A percentile compares a stretch with the other conserved stretches of the same genome.
Conservation (phyloP, 2,113 vertebrate species). For the Actinemys pallida region DNA sequence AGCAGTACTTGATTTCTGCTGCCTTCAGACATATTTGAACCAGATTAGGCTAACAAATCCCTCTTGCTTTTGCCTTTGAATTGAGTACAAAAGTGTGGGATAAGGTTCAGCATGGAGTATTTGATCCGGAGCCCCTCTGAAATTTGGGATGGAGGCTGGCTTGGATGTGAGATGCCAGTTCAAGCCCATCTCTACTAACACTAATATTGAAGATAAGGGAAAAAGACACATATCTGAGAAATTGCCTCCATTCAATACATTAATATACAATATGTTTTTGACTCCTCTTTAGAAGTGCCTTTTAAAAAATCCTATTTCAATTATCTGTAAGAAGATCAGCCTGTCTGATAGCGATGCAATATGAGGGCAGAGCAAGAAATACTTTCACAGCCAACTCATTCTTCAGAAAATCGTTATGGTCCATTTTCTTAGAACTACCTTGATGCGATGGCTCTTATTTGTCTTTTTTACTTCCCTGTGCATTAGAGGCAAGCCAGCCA, state of each 20-base stretch:
- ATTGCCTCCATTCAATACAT: constrained; percentile 32
- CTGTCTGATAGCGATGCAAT: constrained; percentile 46
- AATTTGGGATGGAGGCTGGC: not conserved
- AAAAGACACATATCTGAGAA: constrained; percentile 21
- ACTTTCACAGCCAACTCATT: constrained; percentile 55
- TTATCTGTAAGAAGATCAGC: constrained; percentile 66
- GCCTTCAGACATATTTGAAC: not conserved
- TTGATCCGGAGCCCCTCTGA: not conserved
- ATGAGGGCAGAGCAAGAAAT: constrained; percentile 37
- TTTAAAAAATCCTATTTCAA: constrained; percentile 59
- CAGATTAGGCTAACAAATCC: not conserved
- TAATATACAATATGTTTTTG: constrained; percentile 59
- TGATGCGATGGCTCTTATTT: not conserved
- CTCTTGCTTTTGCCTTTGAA: not conserved
- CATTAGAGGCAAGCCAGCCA: not conserved
- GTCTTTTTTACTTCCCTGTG: not conserved
- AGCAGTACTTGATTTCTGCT: too few species aligned
- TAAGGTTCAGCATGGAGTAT: not conserved
- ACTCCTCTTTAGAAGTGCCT: constrained; percentile 62
- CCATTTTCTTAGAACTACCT: constrained; percentile 55
- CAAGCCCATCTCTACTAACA: not conserved
- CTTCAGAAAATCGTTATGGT: constrained; percentile 47
- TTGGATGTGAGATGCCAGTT: not conserved
- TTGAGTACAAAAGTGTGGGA: not conserved
- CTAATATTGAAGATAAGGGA: not conserved